Evolutionary conservation across 1,140 invertebrate genomes (phyloP).

Genomic region (Pinna nobilis): DNA sequence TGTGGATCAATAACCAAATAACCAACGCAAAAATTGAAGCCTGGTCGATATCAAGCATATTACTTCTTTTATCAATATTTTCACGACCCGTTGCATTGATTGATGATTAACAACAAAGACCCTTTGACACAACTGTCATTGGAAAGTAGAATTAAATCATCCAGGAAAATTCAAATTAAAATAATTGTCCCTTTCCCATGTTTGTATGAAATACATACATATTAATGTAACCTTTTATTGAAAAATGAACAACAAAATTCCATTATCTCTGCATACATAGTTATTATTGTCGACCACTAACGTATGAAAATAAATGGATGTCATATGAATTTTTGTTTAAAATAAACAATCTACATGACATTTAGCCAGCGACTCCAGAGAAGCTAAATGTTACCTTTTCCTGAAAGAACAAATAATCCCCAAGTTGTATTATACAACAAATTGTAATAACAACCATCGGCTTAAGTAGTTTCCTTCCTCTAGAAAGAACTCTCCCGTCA

Average conservation of each 20-base stretch:
- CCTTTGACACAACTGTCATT: not conserved
- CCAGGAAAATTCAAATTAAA: not conserved
- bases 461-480: not conserved
- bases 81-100: not conserved
- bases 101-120: not conserved
- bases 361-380: not conserved
- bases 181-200: constrained; percentile 1
- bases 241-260: constrained; percentile 1
- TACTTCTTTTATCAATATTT: not conserved
- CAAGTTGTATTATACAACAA: not conserved
- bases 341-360: not conserved
- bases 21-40: too few relatives aligned
- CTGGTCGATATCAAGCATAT: too few relatives aligned
- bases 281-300: not conserved
- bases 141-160: not conserved
- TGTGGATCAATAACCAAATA: too few relatives aligned
- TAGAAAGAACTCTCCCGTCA: not conserved
- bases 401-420: not conserved
- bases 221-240: not conserved
- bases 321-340: not conserved
- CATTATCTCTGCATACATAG: not conserved
- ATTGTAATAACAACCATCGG: not conserved
- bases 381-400: not conserved
- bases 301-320: not conserved
- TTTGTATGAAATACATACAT: not conserved